Evolutionary conservation across 2,113 vertebrate species (phyloP).

Genomic region (Lepidothrix coronata): DNA sequence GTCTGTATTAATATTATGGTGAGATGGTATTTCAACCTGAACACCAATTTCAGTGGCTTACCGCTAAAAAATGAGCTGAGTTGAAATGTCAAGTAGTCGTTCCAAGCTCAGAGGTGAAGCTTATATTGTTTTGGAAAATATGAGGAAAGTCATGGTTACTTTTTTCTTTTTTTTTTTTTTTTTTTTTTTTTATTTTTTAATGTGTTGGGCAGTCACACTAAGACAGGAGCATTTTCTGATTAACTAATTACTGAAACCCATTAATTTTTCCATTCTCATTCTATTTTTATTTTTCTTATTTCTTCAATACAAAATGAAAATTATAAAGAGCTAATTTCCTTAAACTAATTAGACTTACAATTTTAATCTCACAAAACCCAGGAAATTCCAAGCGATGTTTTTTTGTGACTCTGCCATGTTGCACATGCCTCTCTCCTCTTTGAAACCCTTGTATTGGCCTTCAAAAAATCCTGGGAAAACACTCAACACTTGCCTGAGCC

Average conservation of each 20-base stretch:
- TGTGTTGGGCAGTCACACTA: slow-evolving; percentile 56
- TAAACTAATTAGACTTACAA: slow-evolving; percentile 65
- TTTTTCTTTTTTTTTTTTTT: background rate
- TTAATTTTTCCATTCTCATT: slow-evolving; percentile 59
- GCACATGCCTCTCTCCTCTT: slow-evolving; percentile 45
- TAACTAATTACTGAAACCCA: slow-evolving; percentile 66
- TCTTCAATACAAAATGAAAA: slow-evolving; percentile 67
- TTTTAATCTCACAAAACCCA: slow-evolving; percentile 65
- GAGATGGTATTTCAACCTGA: slow-evolving; percentile 44
- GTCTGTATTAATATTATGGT: slow-evolving; percentile 26
- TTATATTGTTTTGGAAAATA: slow-evolving; percentile 65
- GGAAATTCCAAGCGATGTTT: slow-evolving; percentile 67
- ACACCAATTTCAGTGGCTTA: slow-evolving; percentile 41
- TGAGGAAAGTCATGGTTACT: slow-evolving; percentile 57
- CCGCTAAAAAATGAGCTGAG: slow-evolving; percentile 41
- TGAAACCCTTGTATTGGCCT: slow-evolving; percentile 52
- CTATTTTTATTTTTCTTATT: slow-evolving; percentile 62
- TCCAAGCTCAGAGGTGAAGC: slow-evolving; percentile 60
- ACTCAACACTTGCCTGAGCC: slow-evolving; percentile 43
- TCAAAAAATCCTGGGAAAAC: slow-evolving; percentile 59
- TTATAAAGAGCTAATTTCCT: slow-evolving; percentile 59
- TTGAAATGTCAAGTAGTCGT: slow-evolving; percentile 59
- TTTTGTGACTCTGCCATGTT: slow-evolving; percentile 54
- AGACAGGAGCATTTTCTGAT: slow-evolving; percentile 56
- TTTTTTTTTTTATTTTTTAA: background rate